Evolutionary conservation across 2,797 vertebrate genomes (phyloP).

Genomic region (Sebastes iracundus): DNA sequence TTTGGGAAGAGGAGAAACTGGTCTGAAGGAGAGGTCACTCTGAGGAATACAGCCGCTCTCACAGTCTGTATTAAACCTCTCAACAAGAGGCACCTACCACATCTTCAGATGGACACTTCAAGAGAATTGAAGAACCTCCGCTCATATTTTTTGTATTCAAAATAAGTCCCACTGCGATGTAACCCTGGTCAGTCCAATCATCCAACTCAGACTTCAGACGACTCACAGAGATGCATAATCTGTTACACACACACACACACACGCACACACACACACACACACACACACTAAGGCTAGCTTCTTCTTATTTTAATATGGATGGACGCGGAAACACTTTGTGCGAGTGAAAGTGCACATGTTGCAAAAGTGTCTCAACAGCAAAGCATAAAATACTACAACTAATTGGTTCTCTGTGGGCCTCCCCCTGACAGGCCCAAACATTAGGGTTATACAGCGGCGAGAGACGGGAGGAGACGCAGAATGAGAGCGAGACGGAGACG

Average conservation of each 20-base stretch:
- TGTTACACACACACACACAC: neutral
- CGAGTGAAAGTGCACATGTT: conserved; percentile 49
- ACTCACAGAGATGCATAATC: neutral
- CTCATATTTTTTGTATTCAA: conserved; percentile 1
- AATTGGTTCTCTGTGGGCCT: conserved; percentile 72
- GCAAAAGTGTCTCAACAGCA: conserved; percentile 50
- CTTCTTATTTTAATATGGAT: conserved; percentile 55
- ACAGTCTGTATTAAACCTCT: neutral
- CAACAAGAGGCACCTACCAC: neutral
- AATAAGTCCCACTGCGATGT: conserved; percentile 8
- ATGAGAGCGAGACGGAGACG: neutral
- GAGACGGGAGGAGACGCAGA: conserved; percentile 24
- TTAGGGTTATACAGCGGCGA: conserved; percentile 6
- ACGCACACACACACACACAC: neutral
- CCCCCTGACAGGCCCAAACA: conserved; percentile 43
- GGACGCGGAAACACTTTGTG: conserved; percentile 34
- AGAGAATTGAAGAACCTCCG: neutral
- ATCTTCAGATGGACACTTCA: neutral
- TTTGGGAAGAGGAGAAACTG: neutral
- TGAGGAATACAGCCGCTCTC: neutral
- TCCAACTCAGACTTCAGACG: neutral
- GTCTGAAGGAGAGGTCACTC: neutral
- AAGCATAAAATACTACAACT: conserved; percentile 53
- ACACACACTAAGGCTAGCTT: neutral
- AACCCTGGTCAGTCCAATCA: conserved; percentile 16